Percentiles rank a stretch among this genome's conserved stretches.
Evolutionary conservation across 2,888 invertebrate genomes (phyloP).

Genomic region (Microctonus brassicae): DNA sequence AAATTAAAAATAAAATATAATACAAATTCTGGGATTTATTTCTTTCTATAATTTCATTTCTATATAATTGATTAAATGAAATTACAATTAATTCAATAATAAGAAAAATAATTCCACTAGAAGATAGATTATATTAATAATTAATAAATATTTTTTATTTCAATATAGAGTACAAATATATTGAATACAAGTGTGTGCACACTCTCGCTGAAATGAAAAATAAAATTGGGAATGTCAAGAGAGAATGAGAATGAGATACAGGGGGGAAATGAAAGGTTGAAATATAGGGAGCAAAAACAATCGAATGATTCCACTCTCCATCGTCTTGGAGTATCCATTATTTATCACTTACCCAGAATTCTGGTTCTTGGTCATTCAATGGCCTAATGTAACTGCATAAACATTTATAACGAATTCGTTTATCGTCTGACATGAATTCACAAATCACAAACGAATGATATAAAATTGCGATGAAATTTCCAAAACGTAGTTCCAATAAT

Average conservation of each 20-base stretch:
- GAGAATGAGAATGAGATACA: slow-evolving; percentile 25
- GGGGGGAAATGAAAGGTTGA: slow-evolving; percentile 20
- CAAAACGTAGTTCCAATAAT: too few relatives aligned
- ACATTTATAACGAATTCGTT: neutral
- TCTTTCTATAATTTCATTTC: too few relatives aligned
- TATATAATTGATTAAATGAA: too few relatives aligned
- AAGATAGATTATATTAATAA: too few relatives aligned
- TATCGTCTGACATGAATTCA: neutral
- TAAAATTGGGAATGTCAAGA: slow-evolving; percentile 13
- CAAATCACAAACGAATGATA: neutral
- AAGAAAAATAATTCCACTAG: too few relatives aligned
- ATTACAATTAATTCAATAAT: too few relatives aligned
- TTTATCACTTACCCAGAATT: slow-evolving; percentile 51
- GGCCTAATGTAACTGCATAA: neutral
- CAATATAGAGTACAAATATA: slow-evolving; percentile 40
- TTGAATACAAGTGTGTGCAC: slow-evolving; percentile 37
- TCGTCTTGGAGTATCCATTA: slow-evolving; percentile 45
- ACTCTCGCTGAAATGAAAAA: slow-evolving; percentile 37
- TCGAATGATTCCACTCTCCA: slow-evolving; percentile 41
- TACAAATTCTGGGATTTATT: too few relatives aligned
- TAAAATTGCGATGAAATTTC: neutral
- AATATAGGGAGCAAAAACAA: slow-evolving; percentile 17
- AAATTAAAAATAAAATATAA: neutral
- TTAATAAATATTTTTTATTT: too few relatives aligned
- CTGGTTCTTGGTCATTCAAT: slow-evolving; percentile 18